Evolutionary conservation across 2,797 vertebrate genomes (phyloP), one percentile per base, ranked within the genome.

Genomic region (Tadarida brasiliensis): DNA sequence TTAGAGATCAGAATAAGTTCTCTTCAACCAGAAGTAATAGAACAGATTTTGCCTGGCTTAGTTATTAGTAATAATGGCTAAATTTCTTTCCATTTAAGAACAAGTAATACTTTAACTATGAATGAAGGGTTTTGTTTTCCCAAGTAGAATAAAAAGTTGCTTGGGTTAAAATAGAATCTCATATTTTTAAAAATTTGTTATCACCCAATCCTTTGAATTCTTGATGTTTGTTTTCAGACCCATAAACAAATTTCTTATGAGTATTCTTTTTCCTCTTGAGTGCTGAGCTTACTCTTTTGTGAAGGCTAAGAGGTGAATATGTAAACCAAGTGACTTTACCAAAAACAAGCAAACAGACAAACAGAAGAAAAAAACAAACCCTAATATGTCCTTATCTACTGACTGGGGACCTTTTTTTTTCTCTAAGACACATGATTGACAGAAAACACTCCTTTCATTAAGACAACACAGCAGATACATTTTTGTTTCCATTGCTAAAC

Each of bases 401-500:
- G 24, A 76, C 73, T 68, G 88, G n/a, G 84, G 54, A 26, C 3
- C 65, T 95, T 87, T 67, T 88, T 80, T 63, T 94, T 96, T 94
- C 88, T 93, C 84, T 49, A 78, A 92, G 94, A 1, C 0, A 26
- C 17, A 80, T 97, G 90, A 94, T 51, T 96, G 96, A 68, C 78
- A 93, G 63, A 68, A 78, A 96, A 86, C 78, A 71, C 30, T 59
- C 33, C 94, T 71, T 33, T 96, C 95, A 94, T 92, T 33, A 88
- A 94, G 20, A 85, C 96, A 98, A 96, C 49, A 17, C 7, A 95
- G 39, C 82, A 94, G 96, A 95, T 71, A 80, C 22, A 84, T 59
- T 91, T 96, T 95, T 96, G 87, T 92, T 94, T 71, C 73, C 56
- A 83, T 61, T 80, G 56, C 33, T 95, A 93, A 94, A 56, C 22